A percentile compares a stretch with the other conserved stretches of the same genome.
These are phyloP conservation scores for Camponotus vicinus DNA, from an alignment of 1,140 invertebrate species.

Conservation along the genomic window DNA sequence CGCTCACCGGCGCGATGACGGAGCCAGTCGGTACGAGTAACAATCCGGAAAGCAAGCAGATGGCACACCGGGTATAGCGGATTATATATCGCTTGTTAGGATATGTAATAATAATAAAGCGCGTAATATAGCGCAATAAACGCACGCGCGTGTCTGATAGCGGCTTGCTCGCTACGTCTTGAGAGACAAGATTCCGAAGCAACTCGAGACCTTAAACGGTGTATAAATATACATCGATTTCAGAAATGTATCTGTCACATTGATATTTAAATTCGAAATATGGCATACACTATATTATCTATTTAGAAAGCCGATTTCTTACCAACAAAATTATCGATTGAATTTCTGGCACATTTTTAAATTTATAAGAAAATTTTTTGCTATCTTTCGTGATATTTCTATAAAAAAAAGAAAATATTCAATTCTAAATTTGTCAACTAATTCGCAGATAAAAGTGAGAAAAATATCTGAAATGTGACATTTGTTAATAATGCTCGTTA, in stretches of 20 bases:
- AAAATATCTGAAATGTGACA: not conserved
- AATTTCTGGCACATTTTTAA: not conserved
- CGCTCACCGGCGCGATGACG: constrained; percentile 59
- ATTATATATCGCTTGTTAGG: constrained; percentile 67
- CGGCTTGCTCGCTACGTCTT: not conserved
- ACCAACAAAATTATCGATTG: not conserved
- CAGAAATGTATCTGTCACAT: not conserved
- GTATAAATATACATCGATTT: not conserved
- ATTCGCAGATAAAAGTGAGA: not conserved
- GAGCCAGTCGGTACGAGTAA: constrained; percentile 64
- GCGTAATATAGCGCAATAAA: constrained; percentile 67
- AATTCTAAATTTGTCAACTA: constrained; percentile 6
- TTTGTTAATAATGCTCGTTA: constrained; percentile 22
- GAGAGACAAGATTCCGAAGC: constrained; percentile 18
- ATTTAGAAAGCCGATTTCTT: not conserved
- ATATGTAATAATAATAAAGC: constrained; percentile 72
- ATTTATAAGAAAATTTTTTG: not conserved
- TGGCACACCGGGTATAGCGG: constrained; percentile 52
- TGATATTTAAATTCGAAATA: not conserved
- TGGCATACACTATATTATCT: not conserved
- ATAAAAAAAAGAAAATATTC: not conserved
- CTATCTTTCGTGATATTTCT: not conserved
- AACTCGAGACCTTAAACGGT: not conserved
- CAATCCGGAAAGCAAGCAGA: constrained; percentile 71
- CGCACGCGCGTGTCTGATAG: constrained; percentile 35